phyloP scores from a whole-genome alignment of 2,888 invertebrate species.

The Cenopis cana region DNA sequence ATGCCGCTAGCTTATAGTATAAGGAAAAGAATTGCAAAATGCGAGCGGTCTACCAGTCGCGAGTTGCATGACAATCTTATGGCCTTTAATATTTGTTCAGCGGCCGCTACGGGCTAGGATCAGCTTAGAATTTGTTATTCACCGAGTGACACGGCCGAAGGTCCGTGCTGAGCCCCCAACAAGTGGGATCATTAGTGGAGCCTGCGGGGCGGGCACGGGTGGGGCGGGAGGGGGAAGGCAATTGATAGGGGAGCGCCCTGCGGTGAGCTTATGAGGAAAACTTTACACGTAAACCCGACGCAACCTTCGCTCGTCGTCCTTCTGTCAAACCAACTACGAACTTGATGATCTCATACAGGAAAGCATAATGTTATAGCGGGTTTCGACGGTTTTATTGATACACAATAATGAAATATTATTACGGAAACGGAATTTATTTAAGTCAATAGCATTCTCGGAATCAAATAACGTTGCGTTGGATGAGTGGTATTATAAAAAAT shows the following conservation, averaged over 20 bases:
- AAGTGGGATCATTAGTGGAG: conserved; percentile 82
- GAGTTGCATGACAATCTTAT: conserved; percentile 52
- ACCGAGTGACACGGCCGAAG: conserved; percentile 78
- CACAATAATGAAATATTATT: background rate
- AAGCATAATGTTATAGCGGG: conserved; percentile 50
- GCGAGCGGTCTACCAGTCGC: conserved; percentile 48
- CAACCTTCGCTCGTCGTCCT: conserved; percentile 57
- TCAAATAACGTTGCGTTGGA: conserved; percentile 15
- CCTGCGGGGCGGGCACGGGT: conserved; percentile 55
- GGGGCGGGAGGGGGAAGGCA: conserved; percentile 59
- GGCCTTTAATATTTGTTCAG: conserved; percentile 59
- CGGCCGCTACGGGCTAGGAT: conserved; percentile 62
- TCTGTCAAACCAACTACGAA: conserved; percentile 55
- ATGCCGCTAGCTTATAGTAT: conserved; percentile 43
- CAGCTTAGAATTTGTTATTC: conserved; percentile 82
- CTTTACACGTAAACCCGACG: conserved; percentile 75
- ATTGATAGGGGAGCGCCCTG: conserved; percentile 82
- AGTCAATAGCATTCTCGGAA: conserved; percentile 14
- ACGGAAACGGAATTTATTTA: background rate
- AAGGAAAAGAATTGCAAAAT: conserved; percentile 46
- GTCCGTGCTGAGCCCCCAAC: conserved; percentile 82
- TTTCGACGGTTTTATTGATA: conserved; percentile 26
- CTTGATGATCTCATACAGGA: conserved; percentile 67
- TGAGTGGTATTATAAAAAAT: conserved; percentile 38
- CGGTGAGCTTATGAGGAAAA: conserved; percentile 80